These are phyloP conservation scores for Leptinotarsa defecta DNA, from an alignment of 1,140 invertebrate genomes.

Conservation along the genomic window DNA sequence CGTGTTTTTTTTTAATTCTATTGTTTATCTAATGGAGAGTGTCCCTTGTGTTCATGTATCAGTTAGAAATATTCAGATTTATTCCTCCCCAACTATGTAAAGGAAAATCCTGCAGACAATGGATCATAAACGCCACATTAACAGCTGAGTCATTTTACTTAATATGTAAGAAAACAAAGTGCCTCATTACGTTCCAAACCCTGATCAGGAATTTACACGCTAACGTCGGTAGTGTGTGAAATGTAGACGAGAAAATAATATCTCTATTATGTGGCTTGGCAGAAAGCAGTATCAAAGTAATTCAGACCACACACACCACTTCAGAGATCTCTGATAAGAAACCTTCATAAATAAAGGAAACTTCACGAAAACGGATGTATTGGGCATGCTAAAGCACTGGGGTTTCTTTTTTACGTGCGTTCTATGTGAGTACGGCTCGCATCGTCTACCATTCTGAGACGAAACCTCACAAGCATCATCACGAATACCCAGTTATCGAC, in stretches of 20 bases:
- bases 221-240: neutral
- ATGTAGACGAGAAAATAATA: conserved; percentile 2
- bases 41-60: no score
- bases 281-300: conserved; percentile 15
- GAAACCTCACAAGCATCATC: neutral
- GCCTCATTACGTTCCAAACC: no score
- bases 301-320: conserved; percentile 18
- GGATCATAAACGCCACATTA: no score
- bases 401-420: conserved; percentile 11
- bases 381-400: conserved; percentile 15
- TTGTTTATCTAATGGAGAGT: no score
- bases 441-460: neutral
- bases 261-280: conserved; percentile 20
- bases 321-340: neutral
- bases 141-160: no score
- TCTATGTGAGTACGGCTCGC: neutral
- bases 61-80: no score
- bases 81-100: no score
- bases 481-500: neutral
- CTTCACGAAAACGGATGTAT: conserved; percentile 25
- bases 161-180: no score
- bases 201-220: no score
- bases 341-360: conserved; percentile 21
- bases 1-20: no score
- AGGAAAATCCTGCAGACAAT: no score